These are phyloP conservation scores for Limenitis camilla DNA, from an alignment of 2,888 invertebrate genomes.

Conservation along the genomic window DNA sequence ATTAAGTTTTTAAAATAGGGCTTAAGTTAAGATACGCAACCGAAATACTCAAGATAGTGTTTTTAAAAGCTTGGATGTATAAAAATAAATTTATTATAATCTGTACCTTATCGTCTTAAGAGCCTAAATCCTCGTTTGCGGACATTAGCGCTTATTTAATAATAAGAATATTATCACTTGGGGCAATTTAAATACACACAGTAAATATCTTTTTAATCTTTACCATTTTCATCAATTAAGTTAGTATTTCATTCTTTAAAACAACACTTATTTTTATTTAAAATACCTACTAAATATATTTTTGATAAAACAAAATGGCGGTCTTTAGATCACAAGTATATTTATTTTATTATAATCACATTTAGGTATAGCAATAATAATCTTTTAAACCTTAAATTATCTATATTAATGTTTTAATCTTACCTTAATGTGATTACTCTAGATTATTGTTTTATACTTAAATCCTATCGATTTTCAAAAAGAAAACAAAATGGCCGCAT, in stretches of 20 bases:
- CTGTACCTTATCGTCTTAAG: constrained; percentile 11
- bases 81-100: constrained; percentile 9
- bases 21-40: not conserved
- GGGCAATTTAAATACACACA: constrained; percentile 10
- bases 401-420: no score
- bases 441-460: no score
- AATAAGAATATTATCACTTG: constrained; percentile 4
- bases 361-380: no score
- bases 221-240: not conserved
- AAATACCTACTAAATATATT: no score
- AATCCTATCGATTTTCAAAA: not conserved
- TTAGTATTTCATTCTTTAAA: no score
- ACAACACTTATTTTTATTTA: not conserved
- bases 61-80: constrained; percentile 10
- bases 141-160: constrained; percentile 7
- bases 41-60: constrained; percentile 5
- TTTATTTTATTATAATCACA: no score
- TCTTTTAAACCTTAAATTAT: no score
- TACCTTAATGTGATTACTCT: no score
- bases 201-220: constrained; percentile 9
- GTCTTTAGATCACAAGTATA: no score
- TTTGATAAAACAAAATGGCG: not conserved
- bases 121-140: constrained; percentile 11
- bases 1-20: constrained; percentile 4
- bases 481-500: constrained; percentile 8